phyloP scores from a whole-genome alignment of 2,797 vertebrate species.

The Otolemur crassicaudatus region DNA sequence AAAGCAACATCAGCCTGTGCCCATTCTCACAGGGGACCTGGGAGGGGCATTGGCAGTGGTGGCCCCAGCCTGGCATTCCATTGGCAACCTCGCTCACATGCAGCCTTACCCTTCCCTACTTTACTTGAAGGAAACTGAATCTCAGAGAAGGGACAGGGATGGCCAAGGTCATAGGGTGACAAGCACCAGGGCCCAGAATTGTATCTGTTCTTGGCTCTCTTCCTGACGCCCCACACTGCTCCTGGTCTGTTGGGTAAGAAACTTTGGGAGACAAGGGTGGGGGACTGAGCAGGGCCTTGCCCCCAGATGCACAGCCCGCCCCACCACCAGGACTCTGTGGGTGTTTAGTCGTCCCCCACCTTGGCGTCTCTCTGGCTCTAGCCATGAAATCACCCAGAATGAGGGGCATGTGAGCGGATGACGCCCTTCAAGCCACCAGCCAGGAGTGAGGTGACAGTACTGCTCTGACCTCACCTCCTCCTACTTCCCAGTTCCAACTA shows the following conservation, averaged over 20 bases:
- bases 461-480: neutral
- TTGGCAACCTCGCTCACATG: neutral
- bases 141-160: neutral
- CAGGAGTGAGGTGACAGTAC: neutral
- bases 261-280: neutral
- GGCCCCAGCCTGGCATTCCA: neutral
- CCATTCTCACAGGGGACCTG: neutral
- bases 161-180: neutral
- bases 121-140: neutral
- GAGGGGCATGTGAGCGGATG: neutral
- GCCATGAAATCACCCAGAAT: neutral
- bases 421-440: accelerated
- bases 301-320: too few relatives aligned
- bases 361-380: neutral
- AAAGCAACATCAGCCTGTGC: accelerated
- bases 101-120: neutral
- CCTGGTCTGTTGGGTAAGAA: neutral
- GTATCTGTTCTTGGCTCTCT: neutral
- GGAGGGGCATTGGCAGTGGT: neutral
- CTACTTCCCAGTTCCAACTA: neutral
- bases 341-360: neutral
- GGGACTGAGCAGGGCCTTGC: too few relatives aligned
- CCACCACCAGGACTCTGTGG: neutral
- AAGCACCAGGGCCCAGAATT: neutral
- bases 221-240: too few relatives aligned